Percentiles rank a stretch among this genome's conserved stretches.
Evolutionary conservation across 2,888 invertebrate genomes (phyloP).

Genomic region (Ectemnius continuus): DNA sequence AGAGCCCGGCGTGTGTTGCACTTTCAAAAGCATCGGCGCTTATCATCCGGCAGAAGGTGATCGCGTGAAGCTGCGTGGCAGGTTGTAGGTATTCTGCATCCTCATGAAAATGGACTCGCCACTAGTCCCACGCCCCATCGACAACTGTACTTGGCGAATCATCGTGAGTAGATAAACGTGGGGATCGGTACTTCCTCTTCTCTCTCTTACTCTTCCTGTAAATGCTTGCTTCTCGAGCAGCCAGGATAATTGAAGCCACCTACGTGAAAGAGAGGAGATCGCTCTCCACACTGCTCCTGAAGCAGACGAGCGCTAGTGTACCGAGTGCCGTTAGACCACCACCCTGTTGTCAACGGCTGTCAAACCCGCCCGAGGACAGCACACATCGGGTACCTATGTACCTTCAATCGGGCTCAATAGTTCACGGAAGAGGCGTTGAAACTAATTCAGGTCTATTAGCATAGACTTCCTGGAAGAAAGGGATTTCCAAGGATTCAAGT

Average conservation of each 20-base stretch:
- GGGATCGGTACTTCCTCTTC: constrained; percentile 16
- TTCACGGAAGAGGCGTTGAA: not conserved
- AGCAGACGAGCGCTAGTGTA: constrained; percentile 45
- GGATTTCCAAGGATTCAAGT: constrained; percentile 28
- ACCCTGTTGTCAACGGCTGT: constrained; percentile 63
- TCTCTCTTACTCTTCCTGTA: too few species aligned
- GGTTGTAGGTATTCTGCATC: not conserved
- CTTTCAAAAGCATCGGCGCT: not conserved
- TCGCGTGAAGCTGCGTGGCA: not conserved
- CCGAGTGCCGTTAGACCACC: constrained; percentile 59
- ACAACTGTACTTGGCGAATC: constrained; percentile 26
- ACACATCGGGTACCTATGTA: constrained; percentile 21
- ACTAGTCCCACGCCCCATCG: constrained; percentile 10
- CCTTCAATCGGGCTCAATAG: constrained; percentile 6
- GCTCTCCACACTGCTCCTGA: constrained; percentile 42
- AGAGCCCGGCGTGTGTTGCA: not conserved
- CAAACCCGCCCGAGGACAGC: constrained; percentile 28
- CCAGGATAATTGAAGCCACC: constrained; percentile 57
- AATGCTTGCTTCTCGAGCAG: constrained; percentile 1
- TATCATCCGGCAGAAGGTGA: constrained; percentile 34
- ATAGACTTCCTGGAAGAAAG: not conserved
- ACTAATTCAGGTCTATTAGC: too few species aligned
- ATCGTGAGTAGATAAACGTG: constrained; percentile 40
- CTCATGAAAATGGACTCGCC: constrained; percentile 23
- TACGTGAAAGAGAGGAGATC: constrained; percentile 42